phyloP scores from a whole-genome alignment of 2,888 invertebrate genomes.

The Cremastobaeus sp. region DNA sequence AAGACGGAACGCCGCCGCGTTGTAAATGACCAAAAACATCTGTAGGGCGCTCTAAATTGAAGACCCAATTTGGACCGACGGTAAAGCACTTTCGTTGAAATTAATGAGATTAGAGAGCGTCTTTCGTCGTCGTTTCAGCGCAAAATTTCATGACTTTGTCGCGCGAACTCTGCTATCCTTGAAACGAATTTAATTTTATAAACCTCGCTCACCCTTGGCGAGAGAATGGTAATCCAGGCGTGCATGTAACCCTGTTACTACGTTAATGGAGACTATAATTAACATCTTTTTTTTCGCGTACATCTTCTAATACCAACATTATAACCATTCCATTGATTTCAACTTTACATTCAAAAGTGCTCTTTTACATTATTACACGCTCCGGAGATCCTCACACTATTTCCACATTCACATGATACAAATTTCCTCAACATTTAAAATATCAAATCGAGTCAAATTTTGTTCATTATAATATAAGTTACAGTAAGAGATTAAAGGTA shows the following conservation, averaged over 20 bases:
- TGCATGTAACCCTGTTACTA: conserved; percentile 5
- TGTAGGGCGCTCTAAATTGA: conserved; percentile 4
- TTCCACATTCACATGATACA: too few species aligned
- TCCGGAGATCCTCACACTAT: too few species aligned
- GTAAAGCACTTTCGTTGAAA: conserved; percentile 23
- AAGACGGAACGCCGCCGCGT: conserved; percentile 8
- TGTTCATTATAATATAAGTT: too few species aligned
- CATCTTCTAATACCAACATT: conserved; percentile 1
- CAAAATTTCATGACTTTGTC: conserved; percentile 21
- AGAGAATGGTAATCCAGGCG: conserved; percentile 20
- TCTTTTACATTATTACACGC: too few species aligned
- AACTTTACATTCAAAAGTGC: too few species aligned
- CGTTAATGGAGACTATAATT: conserved; percentile 26
- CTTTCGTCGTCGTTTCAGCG: conserved; percentile 3
- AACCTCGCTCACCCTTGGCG: conserved; percentile 11
- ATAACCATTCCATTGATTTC: too few species aligned
- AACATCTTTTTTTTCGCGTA: conserved; percentile 18
- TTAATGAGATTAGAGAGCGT: conserved; percentile 16
- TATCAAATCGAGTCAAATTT: too few species aligned
- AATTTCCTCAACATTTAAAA: too few species aligned
- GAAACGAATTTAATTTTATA: conserved; percentile 38
- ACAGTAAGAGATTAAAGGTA: too few species aligned
- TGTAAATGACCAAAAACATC: conserved; percentile 9
- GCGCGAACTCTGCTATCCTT: conserved; percentile 21
- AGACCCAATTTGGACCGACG: conserved; percentile 6